Base-by-base conservation (phyloP, 2,113 vertebrate genomes). In the Lasiurus borealis region DNA sequence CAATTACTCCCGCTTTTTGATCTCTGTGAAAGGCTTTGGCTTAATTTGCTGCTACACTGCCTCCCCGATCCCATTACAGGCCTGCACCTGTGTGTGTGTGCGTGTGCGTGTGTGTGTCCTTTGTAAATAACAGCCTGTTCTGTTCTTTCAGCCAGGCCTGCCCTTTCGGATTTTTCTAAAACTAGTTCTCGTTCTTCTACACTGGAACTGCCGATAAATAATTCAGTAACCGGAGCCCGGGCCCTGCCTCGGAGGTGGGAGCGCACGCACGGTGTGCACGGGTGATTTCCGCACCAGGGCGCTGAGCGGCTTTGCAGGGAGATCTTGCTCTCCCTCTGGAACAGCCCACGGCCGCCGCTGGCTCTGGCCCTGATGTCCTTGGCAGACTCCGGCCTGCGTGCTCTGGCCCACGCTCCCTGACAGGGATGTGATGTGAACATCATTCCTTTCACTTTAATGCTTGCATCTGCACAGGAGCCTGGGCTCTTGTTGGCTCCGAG, bases 121-220 rank as follows among this genome's bases (percentile, higher is more conserved):
- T 82, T 29, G n/a, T 54, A 57, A 88, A 72, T 54, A 68, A 85
- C 52, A 87, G 82, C 72, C 78, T 73, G 68, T 68, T 57, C 83
- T 80, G 18, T 94, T 57, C 96, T 90, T 69, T 52, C 77, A 21
- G 29, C 23, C 1, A 5, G 36, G 12, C 36, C 81, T 82, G 62
- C 29, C 44, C 59, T 93, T 90, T 64, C 34, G 21, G 29, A 59
- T 64, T 91, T 83, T 76, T 77, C 68, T 40, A 3, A 68, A 90
- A 82, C 83, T 36, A n/a, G 59, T 21, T 94, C 40, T 88, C 69
- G 8, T 89, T 84, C 31, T 95, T 95, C 83, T 44, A 71, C 84
- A 85, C 88, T 59, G 83, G 71, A 78, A 25, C 71, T 14, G 62
- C 62, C 82, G 76, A 54, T 94, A 80, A 93, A 81, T 91, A 78